Base-by-base conservation (phyloP, 2,888 invertebrate species). In the Eudasyphora cyanicolor region DNA sequence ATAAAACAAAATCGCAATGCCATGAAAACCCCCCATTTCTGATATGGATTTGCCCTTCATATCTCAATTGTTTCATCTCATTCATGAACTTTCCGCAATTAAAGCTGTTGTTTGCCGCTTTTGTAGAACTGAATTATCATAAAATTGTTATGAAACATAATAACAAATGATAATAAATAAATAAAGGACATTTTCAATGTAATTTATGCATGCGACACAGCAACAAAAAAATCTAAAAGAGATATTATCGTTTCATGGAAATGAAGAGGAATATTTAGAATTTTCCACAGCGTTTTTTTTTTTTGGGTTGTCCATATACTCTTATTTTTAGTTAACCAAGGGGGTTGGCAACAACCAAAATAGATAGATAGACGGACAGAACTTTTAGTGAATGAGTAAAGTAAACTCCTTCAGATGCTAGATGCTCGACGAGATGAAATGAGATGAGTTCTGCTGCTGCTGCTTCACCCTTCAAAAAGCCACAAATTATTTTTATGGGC, bases 401-500 rank as follows among this genome's bases (percentile, higher is more conserved):
- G 60, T 32, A 1, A 67, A 67, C 38, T 67, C 67, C 67, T 42
- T 67, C 67, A 64, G 67, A 38, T 42, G 64, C 64, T 32, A 21
- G 64, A 21, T 27, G 14, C 35, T 8, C n/a, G 10, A n/a, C n/a
- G n/a, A n/a, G n/a, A n/a, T n/a, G n/a, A n/a, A n/a, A n/a, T n/a
- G n/a, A n/a, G n/a, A n/a, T n/a, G n/a, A n/a, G n/a, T n/a, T n/a
- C n/a, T n/a, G n/a, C n/a, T n/a, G n/a, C n/a, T n/a, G n/a, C n/a
- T n/a, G n/a, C 38, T 10, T 69, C 77, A 78, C 75, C 82, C 82
- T n/a, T n/a, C 74, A 77, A 85, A 84, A 86, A 87, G 85, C 86
- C 86, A 87, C 87, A 86, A 87, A 87, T 87, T 87, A 87, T 87
- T 85, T 87, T 87, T 86, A 86, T 86, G 82, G 86, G 86, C 82